Base-by-base conservation (phyloP, 53 echinoderm and acorn worm species). In the Glandiceps talaboti region DNA sequence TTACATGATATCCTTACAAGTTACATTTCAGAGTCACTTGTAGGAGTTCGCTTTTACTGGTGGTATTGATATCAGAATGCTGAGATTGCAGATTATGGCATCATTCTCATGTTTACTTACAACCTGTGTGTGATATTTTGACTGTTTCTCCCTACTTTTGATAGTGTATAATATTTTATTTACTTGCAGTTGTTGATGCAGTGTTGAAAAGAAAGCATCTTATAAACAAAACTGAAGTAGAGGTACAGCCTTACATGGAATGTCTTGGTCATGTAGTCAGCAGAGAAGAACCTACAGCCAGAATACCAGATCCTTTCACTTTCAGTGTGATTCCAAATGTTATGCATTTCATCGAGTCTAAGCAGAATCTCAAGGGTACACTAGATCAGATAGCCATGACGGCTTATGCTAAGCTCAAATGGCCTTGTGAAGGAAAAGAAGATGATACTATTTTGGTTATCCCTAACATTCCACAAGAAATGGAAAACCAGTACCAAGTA, bases 281-380 rank as follows among this genome's bases (percentile, higher is more conserved):
- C 0, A 28, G 73, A 28, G 87, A 83, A 30, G 87, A 27, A 30
- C 87, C 83, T 73, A 76, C 83, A 14, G 83, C 87, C 14, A 79
- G 73, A 28, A 64, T 87, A 73, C 87, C 87, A 27, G 83, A 87
- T 33, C 87, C 87, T 80, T 31, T 87, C 30, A 32, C 80, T 20
- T 29, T 80, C 20, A 12, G 30, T 6, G 87, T 87, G 30, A 27
- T 29, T 20, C 27, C 29, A 32, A 29, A 31, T 1, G n/a, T 87
- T 29, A 77, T 87, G 83, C 33, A 84, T 26, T 83, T 80, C 79
- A 77, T 87, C 79, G 33, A 80, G 30, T 79, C 76, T 75, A 45
- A 45, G 20, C 64, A 45, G 20, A 45, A 45, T 45, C 64, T 12
- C 6, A 12, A 45, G 6, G 20, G 6, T 45, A 20, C 6, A 45